Conservation (phyloP, 2,797 vertebrate genomes). For the Muscicapa striata region DNA sequence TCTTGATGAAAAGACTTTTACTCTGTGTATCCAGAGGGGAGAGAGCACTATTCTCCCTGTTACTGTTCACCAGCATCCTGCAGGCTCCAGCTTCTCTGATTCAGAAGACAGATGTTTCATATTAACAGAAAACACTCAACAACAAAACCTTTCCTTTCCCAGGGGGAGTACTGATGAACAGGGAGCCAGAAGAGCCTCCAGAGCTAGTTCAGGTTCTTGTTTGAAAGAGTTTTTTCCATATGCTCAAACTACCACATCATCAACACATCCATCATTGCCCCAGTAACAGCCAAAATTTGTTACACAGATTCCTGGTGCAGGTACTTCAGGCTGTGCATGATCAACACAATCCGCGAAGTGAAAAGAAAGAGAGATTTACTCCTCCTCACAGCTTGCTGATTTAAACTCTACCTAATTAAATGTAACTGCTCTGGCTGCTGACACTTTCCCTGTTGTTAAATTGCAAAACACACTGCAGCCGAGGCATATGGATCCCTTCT, state of each 20-base stretch:
- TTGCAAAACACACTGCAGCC: neutral
- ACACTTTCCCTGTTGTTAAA: neutral
- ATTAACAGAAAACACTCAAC: neutral
- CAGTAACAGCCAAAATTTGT: neutral
- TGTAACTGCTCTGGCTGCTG: neutral
- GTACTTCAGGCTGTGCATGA: neutral
- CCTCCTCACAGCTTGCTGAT: neutral
- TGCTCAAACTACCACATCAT: neutral
- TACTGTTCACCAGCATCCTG: neutral
- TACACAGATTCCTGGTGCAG: neutral
- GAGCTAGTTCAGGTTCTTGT: neutral
- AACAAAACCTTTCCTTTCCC: slow-evolving; percentile 2
- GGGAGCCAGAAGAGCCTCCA: neutral
- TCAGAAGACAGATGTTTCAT: neutral
- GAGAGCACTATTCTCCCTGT: neutral
- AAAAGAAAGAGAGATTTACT: neutral
- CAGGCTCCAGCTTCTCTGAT: neutral
- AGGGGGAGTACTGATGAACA: neutral
- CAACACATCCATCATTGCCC: neutral
- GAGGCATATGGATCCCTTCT: rapidly evolving
- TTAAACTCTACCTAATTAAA: neutral
- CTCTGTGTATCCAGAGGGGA: neutral
- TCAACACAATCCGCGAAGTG: neutral
- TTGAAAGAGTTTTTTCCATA: neutral
- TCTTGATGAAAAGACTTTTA: neutral